A percentile compares a stretch with the other conserved stretches of the same genome.
Evolutionary conservation across 2,888 invertebrate species (phyloP).

Genomic region (Hemicrepidius hirtus): DNA sequence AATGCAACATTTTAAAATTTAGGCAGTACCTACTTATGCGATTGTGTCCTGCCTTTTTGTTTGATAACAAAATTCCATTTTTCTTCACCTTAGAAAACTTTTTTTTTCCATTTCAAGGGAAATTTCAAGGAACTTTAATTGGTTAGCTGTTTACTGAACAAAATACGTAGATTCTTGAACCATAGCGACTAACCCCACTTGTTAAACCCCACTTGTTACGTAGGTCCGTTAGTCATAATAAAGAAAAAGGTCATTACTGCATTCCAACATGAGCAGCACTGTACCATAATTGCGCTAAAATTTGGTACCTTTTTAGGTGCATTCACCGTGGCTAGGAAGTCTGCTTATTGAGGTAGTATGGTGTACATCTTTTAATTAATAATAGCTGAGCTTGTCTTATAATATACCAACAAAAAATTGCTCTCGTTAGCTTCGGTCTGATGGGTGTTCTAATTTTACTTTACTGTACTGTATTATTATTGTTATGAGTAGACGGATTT

Average conservation of each 20-base stretch:
- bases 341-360: neutral
- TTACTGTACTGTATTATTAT: neutral
- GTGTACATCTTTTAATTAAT: slow-evolving; percentile 5
- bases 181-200: slow-evolving; percentile 36
- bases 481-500: no score
- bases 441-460: neutral
- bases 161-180: slow-evolving; percentile 29
- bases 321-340: neutral
- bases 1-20: no score
- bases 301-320: slow-evolving; percentile 4
- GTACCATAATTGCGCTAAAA: slow-evolving; percentile 20
- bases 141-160: slow-evolving; percentile 9
- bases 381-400: neutral
- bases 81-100: no score
- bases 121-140: no score
- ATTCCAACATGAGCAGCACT: slow-evolving; percentile 29
- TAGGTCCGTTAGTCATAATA: slow-evolving; percentile 36
- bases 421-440: slow-evolving; percentile 14
- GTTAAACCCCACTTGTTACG: slow-evolving; percentile 36
- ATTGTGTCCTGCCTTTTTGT: no score
- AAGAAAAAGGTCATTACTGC: slow-evolving; percentile 39
- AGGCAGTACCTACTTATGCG: no score
- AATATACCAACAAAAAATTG: neutral
- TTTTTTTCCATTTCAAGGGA: no score
- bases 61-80: no score